phyloP scores from a whole-genome alignment of 2,797 vertebrate genomes.

The Neopelma chrysocephalum region DNA sequence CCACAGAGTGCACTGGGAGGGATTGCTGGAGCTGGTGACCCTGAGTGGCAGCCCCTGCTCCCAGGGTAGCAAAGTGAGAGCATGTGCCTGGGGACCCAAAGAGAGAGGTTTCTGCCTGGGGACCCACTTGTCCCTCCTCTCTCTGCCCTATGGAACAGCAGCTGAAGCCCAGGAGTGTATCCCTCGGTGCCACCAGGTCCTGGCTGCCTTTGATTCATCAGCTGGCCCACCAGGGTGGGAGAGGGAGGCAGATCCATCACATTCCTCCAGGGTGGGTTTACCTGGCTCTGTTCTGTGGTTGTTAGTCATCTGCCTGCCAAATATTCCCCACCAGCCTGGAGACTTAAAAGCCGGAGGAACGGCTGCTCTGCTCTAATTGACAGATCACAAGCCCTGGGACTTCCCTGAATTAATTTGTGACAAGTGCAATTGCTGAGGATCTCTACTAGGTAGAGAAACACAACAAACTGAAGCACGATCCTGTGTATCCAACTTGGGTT shows the following conservation, averaged over 20 bases:
- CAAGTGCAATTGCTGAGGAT: not conserved
- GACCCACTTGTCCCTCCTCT: fast-evolving
- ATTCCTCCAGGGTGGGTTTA: not conserved
- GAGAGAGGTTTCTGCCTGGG: not conserved
- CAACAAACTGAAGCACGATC: not conserved
- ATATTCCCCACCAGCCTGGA: not conserved
- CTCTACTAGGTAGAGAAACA: not conserved
- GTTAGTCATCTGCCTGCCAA: constrained; percentile 7
- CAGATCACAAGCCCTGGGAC: not conserved
- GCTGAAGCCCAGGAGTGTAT: not conserved
- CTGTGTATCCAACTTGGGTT: not conserved
- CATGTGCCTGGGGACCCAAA: not conserved
- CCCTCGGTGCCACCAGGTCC: not conserved
- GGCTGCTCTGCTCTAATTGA: not conserved
- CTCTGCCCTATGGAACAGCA: not conserved
- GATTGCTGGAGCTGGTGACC: not conserved
- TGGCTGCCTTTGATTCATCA: not conserved
- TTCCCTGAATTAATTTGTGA: constrained; percentile 32
- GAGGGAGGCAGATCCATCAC: not conserved
- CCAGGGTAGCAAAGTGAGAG: not conserved
- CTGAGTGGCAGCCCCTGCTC: not conserved
- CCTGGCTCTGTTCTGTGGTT: not conserved
- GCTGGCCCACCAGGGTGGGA: not conserved
- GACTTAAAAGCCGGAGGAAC: not conserved
- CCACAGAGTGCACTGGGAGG: not conserved